phyloP scores from a whole-genome alignment of 2,888 invertebrate genomes.

The Harpalus rubripes region DNA sequence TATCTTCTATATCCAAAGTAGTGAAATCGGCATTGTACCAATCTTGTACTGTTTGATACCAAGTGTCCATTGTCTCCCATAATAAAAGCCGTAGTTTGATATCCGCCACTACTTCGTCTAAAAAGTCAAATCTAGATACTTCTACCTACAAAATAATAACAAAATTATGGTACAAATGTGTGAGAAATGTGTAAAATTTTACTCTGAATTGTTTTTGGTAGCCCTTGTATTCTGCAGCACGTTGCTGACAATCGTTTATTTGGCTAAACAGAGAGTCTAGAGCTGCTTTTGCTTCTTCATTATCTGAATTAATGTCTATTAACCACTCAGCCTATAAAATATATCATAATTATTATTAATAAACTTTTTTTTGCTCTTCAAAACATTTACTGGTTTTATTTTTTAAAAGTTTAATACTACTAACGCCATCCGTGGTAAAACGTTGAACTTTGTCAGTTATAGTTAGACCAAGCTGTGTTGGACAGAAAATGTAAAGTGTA shows the following conservation, averaged over 20 bases:
- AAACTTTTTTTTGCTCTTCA: too few species aligned
- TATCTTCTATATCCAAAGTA: conserved; percentile 86
- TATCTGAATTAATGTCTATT: conserved; percentile 85
- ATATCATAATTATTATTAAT: conserved; percentile 8
- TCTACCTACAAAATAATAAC: conserved; percentile 82
- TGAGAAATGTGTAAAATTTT: conserved; percentile 63
- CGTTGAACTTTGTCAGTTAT: too few species aligned
- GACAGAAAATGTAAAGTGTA: too few species aligned
- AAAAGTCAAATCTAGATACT: conserved; percentile 88
- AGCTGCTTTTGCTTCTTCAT: conserved; percentile 82
- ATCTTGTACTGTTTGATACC: conserved; percentile 83
- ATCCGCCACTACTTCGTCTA: conserved; percentile 89
- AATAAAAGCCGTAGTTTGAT: conserved; percentile 88
- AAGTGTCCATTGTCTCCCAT: conserved; percentile 88
- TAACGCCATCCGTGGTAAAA: too few species aligned
- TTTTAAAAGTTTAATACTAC: too few species aligned
- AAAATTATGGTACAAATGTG: neutral
- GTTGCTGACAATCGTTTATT: conserved; percentile 82
- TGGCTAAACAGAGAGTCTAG: conserved; percentile 83
- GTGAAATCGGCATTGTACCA: conserved; percentile 85
- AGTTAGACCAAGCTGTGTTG: too few species aligned
- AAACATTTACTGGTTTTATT: too few species aligned
- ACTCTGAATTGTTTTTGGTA: conserved; percentile 93
- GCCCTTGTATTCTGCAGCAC: conserved; percentile 86
- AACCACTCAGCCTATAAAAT: conserved; percentile 85